phyloP scores from a whole-genome alignment of 2,797 vertebrate genomes.

The Craterocephalus amniculus region DNA sequence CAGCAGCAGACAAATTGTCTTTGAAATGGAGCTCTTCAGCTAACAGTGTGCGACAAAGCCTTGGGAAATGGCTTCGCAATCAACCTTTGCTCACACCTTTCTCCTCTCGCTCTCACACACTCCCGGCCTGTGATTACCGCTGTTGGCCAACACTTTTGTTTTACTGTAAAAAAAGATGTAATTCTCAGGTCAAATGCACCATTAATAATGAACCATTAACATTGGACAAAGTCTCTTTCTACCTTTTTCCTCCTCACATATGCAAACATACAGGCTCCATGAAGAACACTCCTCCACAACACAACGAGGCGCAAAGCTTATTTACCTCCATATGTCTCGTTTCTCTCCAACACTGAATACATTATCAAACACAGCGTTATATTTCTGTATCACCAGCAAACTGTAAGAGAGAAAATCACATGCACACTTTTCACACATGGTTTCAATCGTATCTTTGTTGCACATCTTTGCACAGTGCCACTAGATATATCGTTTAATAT shows the following conservation, averaged over 20 bases:
- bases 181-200: constrained; percentile 23
- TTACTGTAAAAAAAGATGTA: constrained; percentile 26
- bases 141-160: constrained; percentile 48
- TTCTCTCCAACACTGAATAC: constrained; percentile 26
- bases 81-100: constrained; percentile 67
- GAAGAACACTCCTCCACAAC: constrained; percentile 10
- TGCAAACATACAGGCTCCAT: not conserved
- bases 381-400: constrained; percentile 18
- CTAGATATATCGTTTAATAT: not conserved
- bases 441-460: not conserved
- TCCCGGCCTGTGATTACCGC: constrained; percentile 27
- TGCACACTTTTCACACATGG: not conserved
- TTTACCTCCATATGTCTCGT: constrained; percentile 52
- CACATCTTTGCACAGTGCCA: not conserved
- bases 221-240: not conserved
- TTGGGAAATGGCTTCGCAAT: constrained; percentile 75
- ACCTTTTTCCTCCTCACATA: not conserved
- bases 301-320: constrained; percentile 36
- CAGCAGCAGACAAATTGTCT: constrained; percentile 70
- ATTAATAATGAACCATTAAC: constrained; percentile 24
- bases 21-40: constrained; percentile 68
- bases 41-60: constrained; percentile 75
- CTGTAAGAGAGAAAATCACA: constrained; percentile 9
- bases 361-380: constrained; percentile 22
- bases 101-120: constrained; percentile 27